Conservation (phyloP, 2,113 vertebrate species). For the Boulengeromyrus knoepffleri region DNA sequence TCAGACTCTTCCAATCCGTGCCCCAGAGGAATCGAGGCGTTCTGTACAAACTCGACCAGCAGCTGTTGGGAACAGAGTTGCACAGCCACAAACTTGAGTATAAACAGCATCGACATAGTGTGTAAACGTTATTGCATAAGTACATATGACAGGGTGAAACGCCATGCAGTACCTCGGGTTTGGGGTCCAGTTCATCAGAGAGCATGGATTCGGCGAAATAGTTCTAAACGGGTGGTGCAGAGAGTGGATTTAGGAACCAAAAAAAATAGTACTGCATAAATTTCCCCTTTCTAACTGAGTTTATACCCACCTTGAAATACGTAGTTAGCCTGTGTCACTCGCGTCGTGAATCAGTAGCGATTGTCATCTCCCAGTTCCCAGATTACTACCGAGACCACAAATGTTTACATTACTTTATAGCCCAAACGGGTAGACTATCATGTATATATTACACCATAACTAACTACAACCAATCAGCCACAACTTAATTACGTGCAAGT, state of each 20-base stretch:
- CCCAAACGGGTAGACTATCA: neutral
- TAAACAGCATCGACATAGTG: neutral
- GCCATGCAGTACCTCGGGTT: conserved; percentile 79
- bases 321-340: neutral
- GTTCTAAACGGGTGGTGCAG: conserved; percentile 46
- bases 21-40: conserved; percentile 88
- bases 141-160: conserved; percentile 3
- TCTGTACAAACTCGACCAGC: conserved; percentile 99
- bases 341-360: neutral
- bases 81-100: neutral
- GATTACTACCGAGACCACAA: neutral
- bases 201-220: conserved; percentile 89
- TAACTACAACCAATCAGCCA: neutral
- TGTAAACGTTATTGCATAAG: neutral
- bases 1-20: conserved; percentile 82
- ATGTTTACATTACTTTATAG: neutral
- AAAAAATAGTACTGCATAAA: neutral
- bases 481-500: neutral
- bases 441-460: neutral
- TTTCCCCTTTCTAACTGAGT: neutral
- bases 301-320: conserved; percentile 4
- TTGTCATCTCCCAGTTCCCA: neutral
- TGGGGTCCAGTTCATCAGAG: conserved; percentile 99
- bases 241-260: neutral
- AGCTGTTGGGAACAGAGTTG: conserved; percentile 57